Base-by-base conservation (phyloP, 92 coral and sea anemone genomes). In the Epizoanthus stellaris region DNA sequence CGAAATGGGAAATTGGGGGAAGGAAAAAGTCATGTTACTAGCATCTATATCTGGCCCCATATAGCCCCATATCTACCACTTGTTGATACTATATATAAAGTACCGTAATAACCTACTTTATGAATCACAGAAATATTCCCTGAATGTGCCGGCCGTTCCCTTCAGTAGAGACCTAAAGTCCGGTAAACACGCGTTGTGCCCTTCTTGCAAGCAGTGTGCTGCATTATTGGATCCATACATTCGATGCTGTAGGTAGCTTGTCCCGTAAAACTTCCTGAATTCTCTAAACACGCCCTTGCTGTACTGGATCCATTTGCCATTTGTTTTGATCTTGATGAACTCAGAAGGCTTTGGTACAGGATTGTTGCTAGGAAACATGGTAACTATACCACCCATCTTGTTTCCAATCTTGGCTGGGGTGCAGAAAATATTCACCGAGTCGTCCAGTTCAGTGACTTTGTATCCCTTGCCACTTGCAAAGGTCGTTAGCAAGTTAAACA, bases 381-480 rank as follows among this genome's bases (percentile, higher is more conserved):
- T 15, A 42, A 84, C 93, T 8, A 86, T 11, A 2, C 92, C 92
- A 39, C 92, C 92, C 16, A 86, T 62, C n/a, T 38, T 81, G 16
- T 71, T 64, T 10, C 81, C 86, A 15, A 85, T 20, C 45, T 72
- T 68, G 39, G 68, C 53, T 9, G 84, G 85, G 17, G 81, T 65
- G 70, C 92, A 89, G 67, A 70, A 86, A 13, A 89, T 58, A 2
- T 85, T 85, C 16, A 79, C 82, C 42, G 61, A 64, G 20, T 75
- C 73, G 30, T 73, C 63, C 67, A 62, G 15, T 54, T 54, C 59
- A 54, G 59, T 54, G 59, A 54, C 59, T 15, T 9, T 54, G 59
- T 54, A 54, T 54, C 59, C 59, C 59, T 54, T 54, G 15, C 59
- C 59, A 54, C 10, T 9, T 15, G 59, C 59, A 54, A 54, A 54